phyloP scores from a whole-genome alignment of 2,888 invertebrate genomes.

The Coleophora flavipennella region DNA sequence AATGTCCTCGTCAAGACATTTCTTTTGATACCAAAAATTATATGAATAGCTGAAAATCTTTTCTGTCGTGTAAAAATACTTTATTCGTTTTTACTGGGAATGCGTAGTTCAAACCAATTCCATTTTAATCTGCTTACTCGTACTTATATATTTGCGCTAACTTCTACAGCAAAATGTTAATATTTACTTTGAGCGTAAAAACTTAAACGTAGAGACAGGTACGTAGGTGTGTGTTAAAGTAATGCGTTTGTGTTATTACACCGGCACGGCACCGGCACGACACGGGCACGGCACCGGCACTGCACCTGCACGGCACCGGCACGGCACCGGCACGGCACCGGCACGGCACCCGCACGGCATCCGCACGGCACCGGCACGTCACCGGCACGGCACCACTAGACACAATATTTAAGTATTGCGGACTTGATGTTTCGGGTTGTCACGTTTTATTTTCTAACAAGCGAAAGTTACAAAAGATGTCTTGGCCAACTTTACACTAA shows the following conservation, averaged over 20 bases:
- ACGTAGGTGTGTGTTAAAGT: constrained; percentile 55
- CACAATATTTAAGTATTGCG: constrained; percentile 16
- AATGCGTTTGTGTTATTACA: constrained; percentile 55
- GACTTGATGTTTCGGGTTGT: constrained; percentile 1
- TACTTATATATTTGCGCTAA: not conserved
- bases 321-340: not conserved
- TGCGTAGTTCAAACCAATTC: not conserved
- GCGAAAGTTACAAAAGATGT: not conserved
- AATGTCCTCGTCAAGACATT: too few relatives aligned
- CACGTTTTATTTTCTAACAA: not conserved
- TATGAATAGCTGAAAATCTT: not conserved
- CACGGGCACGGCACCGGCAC: constrained; percentile 1
- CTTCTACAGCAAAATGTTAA: constrained; percentile 22
- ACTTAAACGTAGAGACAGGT: constrained; percentile 42
- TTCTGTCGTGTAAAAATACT: not conserved
- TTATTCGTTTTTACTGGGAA: not conserved
- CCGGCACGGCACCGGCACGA: too few relatives aligned
- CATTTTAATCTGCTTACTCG: not conserved
- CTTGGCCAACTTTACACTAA: not conserved
- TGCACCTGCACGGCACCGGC: too few relatives aligned
- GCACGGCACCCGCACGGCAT: not conserved
- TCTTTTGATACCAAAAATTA: too few relatives aligned
- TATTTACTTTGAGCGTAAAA: constrained; percentile 38
- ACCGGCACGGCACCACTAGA: constrained; percentile 13
- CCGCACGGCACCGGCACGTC: not conserved